Evolutionary conservation across 2,888 invertebrate genomes (phyloP).

Genomic region (Blastobasis lacticolella): DNA sequence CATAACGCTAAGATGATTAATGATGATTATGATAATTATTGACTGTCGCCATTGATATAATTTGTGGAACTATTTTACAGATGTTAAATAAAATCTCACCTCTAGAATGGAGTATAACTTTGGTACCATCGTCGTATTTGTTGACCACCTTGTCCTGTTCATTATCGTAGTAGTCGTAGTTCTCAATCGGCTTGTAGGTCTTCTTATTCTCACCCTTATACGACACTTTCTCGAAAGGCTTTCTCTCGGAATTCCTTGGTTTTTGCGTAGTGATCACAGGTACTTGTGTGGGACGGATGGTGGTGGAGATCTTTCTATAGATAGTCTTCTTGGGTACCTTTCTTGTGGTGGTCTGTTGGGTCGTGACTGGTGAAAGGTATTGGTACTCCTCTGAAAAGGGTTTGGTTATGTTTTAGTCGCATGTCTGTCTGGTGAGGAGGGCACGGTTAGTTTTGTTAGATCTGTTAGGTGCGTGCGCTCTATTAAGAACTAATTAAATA

Average conservation of each 20-base stretch:
- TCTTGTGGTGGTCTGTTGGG: slow-evolving; percentile 37
- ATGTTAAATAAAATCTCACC: slow-evolving; percentile 34
- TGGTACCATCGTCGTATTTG: slow-evolving; percentile 66
- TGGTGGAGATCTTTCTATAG: slow-evolving; percentile 49
- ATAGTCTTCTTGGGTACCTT: slow-evolving; percentile 48
- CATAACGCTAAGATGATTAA: too few relatives aligned
- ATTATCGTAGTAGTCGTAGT: slow-evolving; percentile 83
- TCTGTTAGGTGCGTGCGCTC: too few relatives aligned
- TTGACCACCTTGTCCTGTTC: slow-evolving; percentile 69
- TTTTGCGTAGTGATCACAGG: slow-evolving; percentile 17
- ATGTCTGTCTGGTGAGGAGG: too few relatives aligned
- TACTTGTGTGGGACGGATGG: slow-evolving; percentile 33
- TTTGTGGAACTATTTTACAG: too few relatives aligned
- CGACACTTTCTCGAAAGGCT: slow-evolving; percentile 26
- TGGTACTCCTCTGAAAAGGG: slow-evolving; percentile 55
- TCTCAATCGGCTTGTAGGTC: slow-evolving; percentile 48
- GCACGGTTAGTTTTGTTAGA: too few relatives aligned
- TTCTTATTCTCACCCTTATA: slow-evolving; percentile 27
- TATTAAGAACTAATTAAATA: too few relatives aligned
- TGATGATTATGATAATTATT: too few relatives aligned
- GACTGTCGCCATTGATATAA: too few relatives aligned
- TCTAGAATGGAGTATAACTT: slow-evolving; percentile 71
- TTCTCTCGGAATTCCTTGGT: slow-evolving; percentile 27
- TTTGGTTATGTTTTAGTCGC: background rate
- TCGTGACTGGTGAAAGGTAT: slow-evolving; percentile 52